phyloP scores from a whole-genome alignment of 2,797 vertebrate species.

The Alauda arvensis region DNA sequence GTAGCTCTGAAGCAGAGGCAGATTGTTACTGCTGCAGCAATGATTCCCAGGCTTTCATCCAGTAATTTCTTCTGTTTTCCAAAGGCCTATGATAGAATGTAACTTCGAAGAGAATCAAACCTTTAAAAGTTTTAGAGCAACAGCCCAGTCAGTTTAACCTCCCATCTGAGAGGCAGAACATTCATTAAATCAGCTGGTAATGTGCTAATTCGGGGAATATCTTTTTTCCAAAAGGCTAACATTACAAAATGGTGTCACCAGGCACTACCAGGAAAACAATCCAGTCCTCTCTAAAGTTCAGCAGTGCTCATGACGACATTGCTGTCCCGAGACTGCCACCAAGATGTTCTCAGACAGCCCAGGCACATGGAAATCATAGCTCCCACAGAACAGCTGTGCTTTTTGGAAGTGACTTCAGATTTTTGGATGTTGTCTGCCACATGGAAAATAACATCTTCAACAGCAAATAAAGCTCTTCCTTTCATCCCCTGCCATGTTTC shows the following conservation, averaged over 20 bases:
- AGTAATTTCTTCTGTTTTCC: background rate
- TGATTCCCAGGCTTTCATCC: background rate
- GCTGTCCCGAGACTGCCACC: constrained; percentile 22
- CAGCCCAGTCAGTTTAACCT: background rate
- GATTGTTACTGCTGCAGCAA: background rate
- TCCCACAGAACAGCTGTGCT: constrained; percentile 43
- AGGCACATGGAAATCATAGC: constrained; percentile 45
- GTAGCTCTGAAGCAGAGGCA: background rate
- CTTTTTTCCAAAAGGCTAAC: constrained; percentile 1
- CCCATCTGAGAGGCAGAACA: background rate
- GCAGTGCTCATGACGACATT: constrained; percentile 21
- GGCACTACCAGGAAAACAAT: constrained; percentile 42
- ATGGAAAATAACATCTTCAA: constrained; percentile 43
- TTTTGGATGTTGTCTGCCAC: constrained; percentile 43
- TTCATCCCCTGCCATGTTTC: constrained; percentile 43
- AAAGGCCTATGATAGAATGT: background rate
- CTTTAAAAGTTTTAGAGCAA: background rate
- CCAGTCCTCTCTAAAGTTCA: constrained; percentile 13
- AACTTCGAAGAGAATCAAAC: background rate
- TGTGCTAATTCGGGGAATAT: constrained; percentile 9
- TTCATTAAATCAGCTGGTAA: background rate
- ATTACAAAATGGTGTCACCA: constrained; percentile 28
- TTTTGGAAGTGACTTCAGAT: constrained; percentile 53
- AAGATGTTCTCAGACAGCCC: constrained; percentile 26
- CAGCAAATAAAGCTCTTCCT: constrained; percentile 54